Evolutionary conservation across 2,888 invertebrate genomes (phyloP).

Genomic region (Caenorhabditis sp.): DNA sequence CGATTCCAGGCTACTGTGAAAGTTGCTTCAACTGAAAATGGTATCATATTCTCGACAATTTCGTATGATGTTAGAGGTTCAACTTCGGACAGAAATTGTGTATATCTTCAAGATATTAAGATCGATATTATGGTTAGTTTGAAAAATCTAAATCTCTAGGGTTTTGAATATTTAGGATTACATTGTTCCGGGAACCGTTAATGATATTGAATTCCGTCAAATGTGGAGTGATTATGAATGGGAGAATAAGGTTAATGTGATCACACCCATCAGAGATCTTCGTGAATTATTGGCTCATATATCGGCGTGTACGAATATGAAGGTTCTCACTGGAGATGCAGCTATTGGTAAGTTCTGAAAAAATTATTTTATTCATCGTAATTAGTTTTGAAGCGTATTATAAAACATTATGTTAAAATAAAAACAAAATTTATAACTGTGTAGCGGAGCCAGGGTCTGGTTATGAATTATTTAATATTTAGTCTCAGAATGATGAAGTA

Average conservation of each 20-base stretch:
- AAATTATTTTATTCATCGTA: too few relatives aligned
- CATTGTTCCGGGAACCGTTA: conserved; percentile 84
- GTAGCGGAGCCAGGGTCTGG: too few relatives aligned
- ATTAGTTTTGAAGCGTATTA: too few relatives aligned
- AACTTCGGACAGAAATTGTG: conserved; percentile 90
- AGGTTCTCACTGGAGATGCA: conserved; percentile 90
- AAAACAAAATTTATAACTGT: too few relatives aligned
- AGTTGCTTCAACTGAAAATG: conserved; percentile 99
- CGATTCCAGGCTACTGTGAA: conserved; percentile 67
- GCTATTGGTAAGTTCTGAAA: conserved; percentile 76
- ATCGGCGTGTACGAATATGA: conserved; percentile 95
- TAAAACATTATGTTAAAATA: too few relatives aligned
- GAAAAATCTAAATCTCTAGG: conserved; percentile 11
- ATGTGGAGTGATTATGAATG: conserved; percentile 99
- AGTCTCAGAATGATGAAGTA: too few relatives aligned
- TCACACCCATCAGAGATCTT: conserved; percentile 88
- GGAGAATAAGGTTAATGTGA: conserved; percentile 99
- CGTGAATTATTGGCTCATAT: conserved; percentile 91
- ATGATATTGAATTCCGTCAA: conserved; percentile 92
- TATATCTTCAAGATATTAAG: conserved; percentile 97
- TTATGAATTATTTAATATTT: too few relatives aligned
- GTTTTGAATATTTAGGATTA: conserved; percentile 87
- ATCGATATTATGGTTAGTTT: conserved; percentile 83
- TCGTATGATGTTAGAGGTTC: conserved; percentile 96
- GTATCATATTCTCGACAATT: conserved; percentile 98